These are phyloP conservation scores for Lagria hirta DNA, from an alignment of 2,888 invertebrate genomes.

Conservation along the genomic window DNA sequence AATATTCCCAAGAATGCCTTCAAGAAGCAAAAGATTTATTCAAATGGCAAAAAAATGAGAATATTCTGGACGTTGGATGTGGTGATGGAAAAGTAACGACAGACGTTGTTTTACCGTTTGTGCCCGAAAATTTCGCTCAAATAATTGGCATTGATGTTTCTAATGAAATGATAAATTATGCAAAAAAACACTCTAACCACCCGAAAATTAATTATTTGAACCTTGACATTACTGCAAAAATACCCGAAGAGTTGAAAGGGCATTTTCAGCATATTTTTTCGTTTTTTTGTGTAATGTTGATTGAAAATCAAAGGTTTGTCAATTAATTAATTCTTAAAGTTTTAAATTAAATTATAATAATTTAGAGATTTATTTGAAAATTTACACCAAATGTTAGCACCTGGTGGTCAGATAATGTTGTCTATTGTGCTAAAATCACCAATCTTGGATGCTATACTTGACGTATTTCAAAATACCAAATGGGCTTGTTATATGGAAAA, in stretches of 20 bases:
- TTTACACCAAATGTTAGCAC: slow-evolving; percentile 1
- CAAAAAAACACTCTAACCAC: slow-evolving; percentile 50
- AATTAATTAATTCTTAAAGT: background rate
- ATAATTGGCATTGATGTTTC: slow-evolving; percentile 71
- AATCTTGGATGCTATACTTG: too few species aligned
- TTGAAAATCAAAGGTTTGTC: slow-evolving; percentile 66
- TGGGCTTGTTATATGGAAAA: too few species aligned
- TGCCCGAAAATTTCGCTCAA: slow-evolving; percentile 58
- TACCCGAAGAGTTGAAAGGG: slow-evolving; percentile 54
- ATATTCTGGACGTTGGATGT: slow-evolving; percentile 71
- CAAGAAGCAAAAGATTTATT: too few species aligned
- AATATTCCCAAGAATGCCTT: too few species aligned
- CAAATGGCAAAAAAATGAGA: slow-evolving; percentile 58
- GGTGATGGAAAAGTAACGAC: slow-evolving; percentile 72
- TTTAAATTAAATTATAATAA: background rate
- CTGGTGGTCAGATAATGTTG: background rate
- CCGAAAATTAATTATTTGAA: slow-evolving; percentile 48
- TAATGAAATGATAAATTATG: slow-evolving; percentile 68
- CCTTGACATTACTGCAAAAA: slow-evolving; percentile 43
- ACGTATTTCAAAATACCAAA: too few species aligned
- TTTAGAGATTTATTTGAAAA: background rate
- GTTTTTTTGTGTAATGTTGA: slow-evolving; percentile 74
- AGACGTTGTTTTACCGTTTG: slow-evolving; percentile 62
- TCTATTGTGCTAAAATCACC: too few species aligned
- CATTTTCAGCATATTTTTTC: slow-evolving; percentile 67